Evolutionary conservation across 2,113 vertebrate species (phyloP).

Genomic region (Gambusia affinis): DNA sequence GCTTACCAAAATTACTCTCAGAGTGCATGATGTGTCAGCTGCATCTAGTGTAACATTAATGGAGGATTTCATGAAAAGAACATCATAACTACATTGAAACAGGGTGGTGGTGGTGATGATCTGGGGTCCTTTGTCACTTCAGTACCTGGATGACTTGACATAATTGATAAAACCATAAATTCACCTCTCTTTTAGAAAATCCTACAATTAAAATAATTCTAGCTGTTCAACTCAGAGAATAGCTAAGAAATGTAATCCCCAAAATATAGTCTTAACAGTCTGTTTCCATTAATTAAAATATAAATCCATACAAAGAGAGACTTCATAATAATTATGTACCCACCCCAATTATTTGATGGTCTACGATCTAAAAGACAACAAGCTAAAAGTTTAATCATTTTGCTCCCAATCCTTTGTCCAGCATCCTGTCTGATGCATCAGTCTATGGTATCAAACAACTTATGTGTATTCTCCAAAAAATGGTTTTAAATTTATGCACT

Average conservation of each 20-base stretch:
- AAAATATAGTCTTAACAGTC: background rate
- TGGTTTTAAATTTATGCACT: background rate
- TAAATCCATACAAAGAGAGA: too few species aligned
- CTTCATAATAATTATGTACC: background rate
- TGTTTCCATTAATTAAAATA: background rate
- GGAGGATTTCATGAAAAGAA: background rate
- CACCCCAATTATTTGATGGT: slow-evolving; percentile 5
- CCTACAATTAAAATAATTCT: background rate
- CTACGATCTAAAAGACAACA: background rate
- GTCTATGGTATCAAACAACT: background rate
- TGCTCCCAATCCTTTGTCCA: background rate
- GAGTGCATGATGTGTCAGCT: background rate
- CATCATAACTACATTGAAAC: background rate
- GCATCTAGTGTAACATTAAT: background rate
- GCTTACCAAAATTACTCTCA: too few species aligned
- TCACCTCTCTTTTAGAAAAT: background rate
- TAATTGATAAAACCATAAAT: background rate
- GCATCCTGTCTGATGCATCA: background rate
- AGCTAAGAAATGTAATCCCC: too few species aligned
- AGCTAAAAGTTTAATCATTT: background rate
- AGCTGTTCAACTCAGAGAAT: background rate
- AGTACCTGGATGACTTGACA: background rate
- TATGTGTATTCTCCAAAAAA: background rate
- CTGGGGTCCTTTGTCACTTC: background rate
- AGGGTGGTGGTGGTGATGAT: background rate